Percentiles rank a stretch among this genome's conserved stretches.
These are phyloP conservation scores for Neotoxoptera formosana DNA, from an alignment of 1,140 invertebrate genomes.

Conservation along the genomic window DNA sequence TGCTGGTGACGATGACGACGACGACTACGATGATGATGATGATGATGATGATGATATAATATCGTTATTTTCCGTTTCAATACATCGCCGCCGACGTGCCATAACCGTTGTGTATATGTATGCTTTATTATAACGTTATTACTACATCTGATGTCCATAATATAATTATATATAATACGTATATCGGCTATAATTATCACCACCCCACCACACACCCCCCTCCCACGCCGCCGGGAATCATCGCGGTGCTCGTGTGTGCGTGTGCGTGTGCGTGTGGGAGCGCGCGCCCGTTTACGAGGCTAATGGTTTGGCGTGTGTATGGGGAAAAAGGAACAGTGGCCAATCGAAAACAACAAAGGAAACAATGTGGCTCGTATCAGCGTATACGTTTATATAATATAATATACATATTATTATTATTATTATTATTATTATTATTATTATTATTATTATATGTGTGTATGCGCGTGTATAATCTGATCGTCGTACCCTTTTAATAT, in stretches of 20 bases:
- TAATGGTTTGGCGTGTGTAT: background rate
- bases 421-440: no score
- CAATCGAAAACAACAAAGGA: conserved; percentile 1
- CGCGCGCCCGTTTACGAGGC: background rate
- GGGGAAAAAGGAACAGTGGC: background rate
- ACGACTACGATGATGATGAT: background rate
- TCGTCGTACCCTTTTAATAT: conserved; percentile 28
- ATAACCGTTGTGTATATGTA: background rate
- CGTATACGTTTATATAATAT: background rate
- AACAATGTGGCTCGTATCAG: conserved; percentile 6
- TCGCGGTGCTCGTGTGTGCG: background rate
- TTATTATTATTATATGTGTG: no score
- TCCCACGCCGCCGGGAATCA: background rate
- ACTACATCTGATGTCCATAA: background rate
- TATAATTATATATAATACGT: background rate
- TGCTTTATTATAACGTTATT: background rate
- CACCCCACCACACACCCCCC: background rate
- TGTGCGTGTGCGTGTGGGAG: background rate
- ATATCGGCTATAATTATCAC: background rate
- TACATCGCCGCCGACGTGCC: background rate
- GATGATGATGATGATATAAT: background rate
- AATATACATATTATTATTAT: no score
- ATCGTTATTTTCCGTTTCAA: conserved; percentile 27
- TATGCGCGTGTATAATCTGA: background rate
- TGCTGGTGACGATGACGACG: no score